Evolutionary conservation across 2,888 invertebrate genomes (phyloP).

Genomic region (Lasioglossum lativentre): DNA sequence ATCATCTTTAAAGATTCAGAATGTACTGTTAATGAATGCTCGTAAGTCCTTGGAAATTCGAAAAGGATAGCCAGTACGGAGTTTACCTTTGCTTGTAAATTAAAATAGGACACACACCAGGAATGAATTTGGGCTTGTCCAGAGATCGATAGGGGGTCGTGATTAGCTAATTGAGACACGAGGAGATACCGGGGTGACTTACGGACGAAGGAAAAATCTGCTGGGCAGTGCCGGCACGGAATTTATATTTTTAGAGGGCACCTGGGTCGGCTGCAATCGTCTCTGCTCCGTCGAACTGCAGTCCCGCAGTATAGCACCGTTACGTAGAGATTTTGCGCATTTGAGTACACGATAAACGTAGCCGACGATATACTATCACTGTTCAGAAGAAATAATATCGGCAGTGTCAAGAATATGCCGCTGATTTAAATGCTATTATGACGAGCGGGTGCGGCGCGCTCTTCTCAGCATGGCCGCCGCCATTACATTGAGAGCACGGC

Average conservation of each 20-base stretch:
- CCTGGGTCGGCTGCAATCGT: conserved; percentile 77
- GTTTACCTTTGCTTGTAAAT: conserved; percentile 61
- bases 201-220: conserved; percentile 69
- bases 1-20: conserved; percentile 48
- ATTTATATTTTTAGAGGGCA: conserved; percentile 84
- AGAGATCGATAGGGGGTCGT: conserved; percentile 69
- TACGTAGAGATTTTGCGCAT: conserved; percentile 51
- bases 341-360: conserved; percentile 42
- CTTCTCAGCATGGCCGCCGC: conserved; percentile 82
- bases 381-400: conserved; percentile 50
- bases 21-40: conserved; percentile 55
- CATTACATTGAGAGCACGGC: conserved; percentile 79
- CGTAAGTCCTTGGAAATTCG: conserved; percentile 58
- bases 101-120: conserved; percentile 62
- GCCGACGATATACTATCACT: conserved; percentile 48
- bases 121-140: conserved; percentile 62
- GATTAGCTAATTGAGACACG: conserved; percentile 69
- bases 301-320: conserved; percentile 47
- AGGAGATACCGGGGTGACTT: conserved; percentile 68
- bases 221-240: conserved; percentile 79
- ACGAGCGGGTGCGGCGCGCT: conserved; percentile 82
- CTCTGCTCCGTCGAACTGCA: conserved; percentile 57
- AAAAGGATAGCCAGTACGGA: conserved; percentile 54
- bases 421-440: conserved; percentile 74
- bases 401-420: conserved; percentile 54